These are phyloP conservation scores for Carposina sasakii DNA, from an alignment of 1,140 invertebrate genomes.

Conservation along the genomic window DNA sequence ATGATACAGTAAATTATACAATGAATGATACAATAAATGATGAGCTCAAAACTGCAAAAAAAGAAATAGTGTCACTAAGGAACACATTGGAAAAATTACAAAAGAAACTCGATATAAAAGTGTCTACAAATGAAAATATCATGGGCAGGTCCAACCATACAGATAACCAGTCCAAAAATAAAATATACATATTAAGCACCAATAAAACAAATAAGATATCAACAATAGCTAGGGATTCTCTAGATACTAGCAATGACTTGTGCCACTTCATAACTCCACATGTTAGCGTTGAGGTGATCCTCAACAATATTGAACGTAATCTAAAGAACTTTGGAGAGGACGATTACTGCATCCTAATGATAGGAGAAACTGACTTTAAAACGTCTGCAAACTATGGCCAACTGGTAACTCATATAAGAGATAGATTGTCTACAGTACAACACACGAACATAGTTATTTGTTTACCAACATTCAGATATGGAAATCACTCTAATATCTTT, in stretches of 20 bases:
- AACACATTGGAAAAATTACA: too few species aligned
- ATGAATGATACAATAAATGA: too few species aligned
- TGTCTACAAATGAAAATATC: too few species aligned
- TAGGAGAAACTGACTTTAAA: slow-evolving; percentile 1
- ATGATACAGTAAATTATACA: too few species aligned
- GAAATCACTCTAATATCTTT: background rate
- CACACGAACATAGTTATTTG: slow-evolving; percentile 2
- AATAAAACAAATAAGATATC: background rate
- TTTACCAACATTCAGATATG: background rate
- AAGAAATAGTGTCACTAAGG: too few species aligned
- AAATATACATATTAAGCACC: background rate
- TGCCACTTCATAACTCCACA: background rate
- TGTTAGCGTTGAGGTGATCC: background rate
- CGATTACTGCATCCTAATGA: background rate
- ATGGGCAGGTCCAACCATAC: too few species aligned
- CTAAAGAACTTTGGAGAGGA: background rate
- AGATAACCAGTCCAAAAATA: too few species aligned
- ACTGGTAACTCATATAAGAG: background rate
- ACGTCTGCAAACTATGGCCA: background rate
- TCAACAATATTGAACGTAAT: background rate
- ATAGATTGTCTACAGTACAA: background rate
- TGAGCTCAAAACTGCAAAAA: too few species aligned
- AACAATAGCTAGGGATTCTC: background rate
- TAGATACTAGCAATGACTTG: background rate
- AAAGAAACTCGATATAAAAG: too few species aligned